phyloP scores from a whole-genome alignment of 1,140 invertebrate species.

The Aradophagus sp. region DNA sequence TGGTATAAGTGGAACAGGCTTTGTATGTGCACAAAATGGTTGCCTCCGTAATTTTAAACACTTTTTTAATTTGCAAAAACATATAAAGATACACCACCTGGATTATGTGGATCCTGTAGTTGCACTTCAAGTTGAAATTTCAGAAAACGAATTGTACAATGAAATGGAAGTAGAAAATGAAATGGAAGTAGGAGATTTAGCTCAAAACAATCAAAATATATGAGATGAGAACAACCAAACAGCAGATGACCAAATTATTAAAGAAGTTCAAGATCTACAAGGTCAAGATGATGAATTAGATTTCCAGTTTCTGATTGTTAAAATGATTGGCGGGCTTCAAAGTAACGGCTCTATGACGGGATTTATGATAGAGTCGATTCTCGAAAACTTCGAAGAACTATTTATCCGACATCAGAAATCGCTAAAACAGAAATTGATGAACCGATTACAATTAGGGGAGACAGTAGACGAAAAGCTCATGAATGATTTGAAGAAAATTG shows the following conservation, averaged over 20 bases:
- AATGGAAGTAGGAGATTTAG: not conserved
- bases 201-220: not conserved
- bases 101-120: not conserved
- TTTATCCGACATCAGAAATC: not conserved
- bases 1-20: conserved; percentile 3
- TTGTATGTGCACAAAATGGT: conserved; percentile 15
- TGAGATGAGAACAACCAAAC: no score
- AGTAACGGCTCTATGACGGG: conserved; percentile 29
- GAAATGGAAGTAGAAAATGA: not conserved
- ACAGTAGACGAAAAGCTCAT: conserved; percentile 12
- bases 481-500: conserved; percentile 14
- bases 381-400: conserved; percentile 35
- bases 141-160: conserved; percentile 1
- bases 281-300: conserved; percentile 5
- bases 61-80: conserved; percentile 18
- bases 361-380: conserved; percentile 10
- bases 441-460: conserved; percentile 9
- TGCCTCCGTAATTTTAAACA: conserved; percentile 6
- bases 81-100: conserved; percentile 9
- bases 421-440: conserved; percentile 25
- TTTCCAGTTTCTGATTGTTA: conserved; percentile 1
- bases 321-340: conserved; percentile 30
- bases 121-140: not conserved
- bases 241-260: no score
- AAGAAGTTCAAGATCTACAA: not conserved